phyloP scores from a whole-genome alignment of 2,888 invertebrate genomes.

The Ophion ellenae region DNA sequence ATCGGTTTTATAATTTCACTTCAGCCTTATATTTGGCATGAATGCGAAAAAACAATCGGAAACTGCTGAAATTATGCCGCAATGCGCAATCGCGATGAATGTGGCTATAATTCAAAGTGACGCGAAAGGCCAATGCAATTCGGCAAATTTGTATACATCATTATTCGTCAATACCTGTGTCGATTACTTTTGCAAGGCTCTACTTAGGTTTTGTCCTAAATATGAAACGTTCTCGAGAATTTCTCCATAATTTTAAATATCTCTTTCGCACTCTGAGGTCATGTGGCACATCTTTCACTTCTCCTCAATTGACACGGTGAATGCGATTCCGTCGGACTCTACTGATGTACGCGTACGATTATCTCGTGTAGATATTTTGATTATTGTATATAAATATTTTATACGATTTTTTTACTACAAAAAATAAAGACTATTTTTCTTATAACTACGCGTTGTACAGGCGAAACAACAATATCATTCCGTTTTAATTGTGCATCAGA shows the following conservation, averaged over 20 bases:
- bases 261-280: not conserved
- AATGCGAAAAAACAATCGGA: too few relatives aligned
- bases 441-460: constrained; percentile 41
- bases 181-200: not conserved
- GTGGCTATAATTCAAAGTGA: constrained; percentile 32
- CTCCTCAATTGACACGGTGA: constrained; percentile 61
- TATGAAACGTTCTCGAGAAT: not conserved
- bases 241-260: not conserved
- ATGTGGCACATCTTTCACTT: not conserved
- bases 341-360: constrained; percentile 60
- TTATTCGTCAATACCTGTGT: not conserved
- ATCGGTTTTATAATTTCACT: not conserved
- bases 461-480: not conserved
- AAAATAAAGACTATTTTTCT: constrained; percentile 77
- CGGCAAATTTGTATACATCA: not conserved
- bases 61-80: too few relatives aligned
- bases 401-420: constrained; percentile 76
- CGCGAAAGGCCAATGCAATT: too few relatives aligned
- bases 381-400: constrained; percentile 80
- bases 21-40: constrained; percentile 18
- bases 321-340: constrained; percentile 56
- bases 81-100: constrained; percentile 51
- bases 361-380: constrained; percentile 78
- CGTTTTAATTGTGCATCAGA: not conserved
- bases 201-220: not conserved